Conservation (phyloP, 2,888 invertebrate species). For the Heliconius ismenius region DNA sequence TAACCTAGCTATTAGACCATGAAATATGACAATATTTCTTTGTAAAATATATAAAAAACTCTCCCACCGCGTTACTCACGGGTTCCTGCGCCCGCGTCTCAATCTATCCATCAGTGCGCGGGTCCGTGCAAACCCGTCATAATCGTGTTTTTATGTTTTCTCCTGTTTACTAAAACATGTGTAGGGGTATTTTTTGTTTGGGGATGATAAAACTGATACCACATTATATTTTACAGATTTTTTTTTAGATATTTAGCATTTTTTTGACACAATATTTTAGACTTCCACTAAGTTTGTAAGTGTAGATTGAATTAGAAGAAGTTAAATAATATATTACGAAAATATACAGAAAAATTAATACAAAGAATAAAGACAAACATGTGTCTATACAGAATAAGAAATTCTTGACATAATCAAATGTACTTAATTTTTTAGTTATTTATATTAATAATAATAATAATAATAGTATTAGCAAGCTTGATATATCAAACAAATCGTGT, state of each 20-base stretch:
- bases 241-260: no score
- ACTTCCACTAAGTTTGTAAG: no score
- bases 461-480: no score
- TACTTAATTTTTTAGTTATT: no score
- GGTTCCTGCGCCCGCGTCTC: conserved; percentile 32
- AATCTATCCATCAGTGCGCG: conserved; percentile 36
- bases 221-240: not conserved
- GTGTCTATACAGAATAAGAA: no score
- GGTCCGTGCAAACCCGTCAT: conserved; percentile 58
- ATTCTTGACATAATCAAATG: no score
- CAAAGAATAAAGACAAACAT: no score
- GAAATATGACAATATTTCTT: conserved; percentile 29
- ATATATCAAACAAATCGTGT: no score
- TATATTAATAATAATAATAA: no score
- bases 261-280: not conserved
- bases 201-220: conserved; percentile 11
- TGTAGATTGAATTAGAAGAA: no score
- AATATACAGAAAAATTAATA: no score
- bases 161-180: conserved; percentile 41
- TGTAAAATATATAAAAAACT: conserved; percentile 22
- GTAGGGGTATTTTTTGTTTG: conserved; percentile 7
- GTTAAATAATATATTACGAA: no score
- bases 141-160: conserved; percentile 61
- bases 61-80: conserved; percentile 36
- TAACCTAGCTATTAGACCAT: not conserved